These are phyloP conservation scores for Apodemus speciosus DNA, from an alignment of 2,113 vertebrate genomes.

Conservation along the genomic window DNA sequence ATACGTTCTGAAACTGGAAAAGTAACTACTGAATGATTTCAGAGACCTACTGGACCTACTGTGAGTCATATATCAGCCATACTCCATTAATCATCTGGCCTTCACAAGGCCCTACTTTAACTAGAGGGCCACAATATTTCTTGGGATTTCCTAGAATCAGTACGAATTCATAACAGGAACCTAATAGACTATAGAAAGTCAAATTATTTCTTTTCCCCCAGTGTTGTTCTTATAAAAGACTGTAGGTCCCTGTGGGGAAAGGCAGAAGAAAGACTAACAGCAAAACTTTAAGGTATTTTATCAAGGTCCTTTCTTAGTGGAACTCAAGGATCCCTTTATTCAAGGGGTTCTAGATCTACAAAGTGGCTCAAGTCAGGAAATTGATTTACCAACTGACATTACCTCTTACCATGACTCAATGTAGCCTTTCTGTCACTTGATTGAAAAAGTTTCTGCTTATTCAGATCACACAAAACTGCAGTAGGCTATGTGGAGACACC, in stretches of 20 bases:
- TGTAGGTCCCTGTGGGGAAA: not conserved
- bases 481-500: not conserved
- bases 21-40: not conserved
- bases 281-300: not conserved
- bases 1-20: not conserved
- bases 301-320: not conserved
- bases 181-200: not conserved
- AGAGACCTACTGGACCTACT: not conserved
- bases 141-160: not conserved
- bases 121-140: not conserved
- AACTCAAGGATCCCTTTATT: not conserved
- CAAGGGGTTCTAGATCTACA: not conserved
- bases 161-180: not conserved
- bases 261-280: not conserved
- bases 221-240: not conserved
- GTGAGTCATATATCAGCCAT: not conserved
- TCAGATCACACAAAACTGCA: not conserved
- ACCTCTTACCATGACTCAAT: not conserved
- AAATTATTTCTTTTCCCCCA: not conserved
- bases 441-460: not conserved
- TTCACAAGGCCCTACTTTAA: not conserved
- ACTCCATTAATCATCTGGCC: not conserved
- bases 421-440: not conserved
- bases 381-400: not conserved
- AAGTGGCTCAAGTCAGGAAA: not conserved